A percentile compares a stretch with the other conserved stretches of the same genome.
phyloP scores from a whole-genome alignment of 1,140 invertebrate species.

The Belonocnema kinseyi region DNA sequence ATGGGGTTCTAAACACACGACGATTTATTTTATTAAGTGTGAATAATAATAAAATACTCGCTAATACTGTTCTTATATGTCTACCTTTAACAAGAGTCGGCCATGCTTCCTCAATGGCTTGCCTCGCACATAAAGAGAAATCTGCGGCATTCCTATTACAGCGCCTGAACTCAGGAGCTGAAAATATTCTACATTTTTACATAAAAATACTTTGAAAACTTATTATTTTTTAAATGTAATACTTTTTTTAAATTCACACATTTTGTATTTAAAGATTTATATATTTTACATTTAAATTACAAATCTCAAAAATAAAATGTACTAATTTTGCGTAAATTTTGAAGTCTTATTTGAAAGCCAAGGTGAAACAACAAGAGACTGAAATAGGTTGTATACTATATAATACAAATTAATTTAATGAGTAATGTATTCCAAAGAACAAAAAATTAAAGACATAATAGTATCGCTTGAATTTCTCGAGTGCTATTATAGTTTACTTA shows the following conservation, averaged over 20 bases:
- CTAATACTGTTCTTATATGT: slow-evolving; percentile 36
- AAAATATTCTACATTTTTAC: slow-evolving; percentile 41
- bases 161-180: slow-evolving; percentile 61
- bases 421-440: too few species aligned
- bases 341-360: too few species aligned
- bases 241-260: slow-evolving; percentile 13
- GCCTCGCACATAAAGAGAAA: slow-evolving; percentile 69
- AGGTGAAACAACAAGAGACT: too few species aligned
- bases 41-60: not conserved
- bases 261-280: slow-evolving; percentile 26
- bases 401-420: too few species aligned
- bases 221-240: too few species aligned
- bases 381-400: too few species aligned
- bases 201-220: too few species aligned
- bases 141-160: slow-evolving; percentile 65
- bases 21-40: too few species aligned
- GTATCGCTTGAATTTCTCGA: too few species aligned
- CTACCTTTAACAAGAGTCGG: slow-evolving; percentile 67
- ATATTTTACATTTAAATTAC: slow-evolving; percentile 15
- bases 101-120: slow-evolving; percentile 72
- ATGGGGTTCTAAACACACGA: too few species aligned
- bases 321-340: not conserved
- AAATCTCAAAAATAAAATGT: slow-evolving; percentile 8
- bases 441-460: too few species aligned
- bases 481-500: not conserved